Conservation (phyloP, 2,113 vertebrate species). For the Ictalurus furcatus region DNA sequence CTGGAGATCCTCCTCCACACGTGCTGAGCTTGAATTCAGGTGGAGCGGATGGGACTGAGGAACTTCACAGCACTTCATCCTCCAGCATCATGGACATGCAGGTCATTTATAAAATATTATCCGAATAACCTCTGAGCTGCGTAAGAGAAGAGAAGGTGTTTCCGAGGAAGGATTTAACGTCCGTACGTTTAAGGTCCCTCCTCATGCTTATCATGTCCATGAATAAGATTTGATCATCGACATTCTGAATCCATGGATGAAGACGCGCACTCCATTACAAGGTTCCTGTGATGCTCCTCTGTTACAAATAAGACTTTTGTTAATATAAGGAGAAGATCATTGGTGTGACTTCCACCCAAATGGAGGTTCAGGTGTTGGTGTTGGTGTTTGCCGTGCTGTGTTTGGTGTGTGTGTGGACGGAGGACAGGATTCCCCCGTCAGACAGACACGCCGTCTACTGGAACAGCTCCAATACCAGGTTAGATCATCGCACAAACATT, state of each 20-base stretch:
- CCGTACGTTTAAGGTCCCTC: neutral
- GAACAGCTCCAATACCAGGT: slow-evolving; percentile 81
- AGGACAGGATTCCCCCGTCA: slow-evolving; percentile 77
- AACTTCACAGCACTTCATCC: slow-evolving; percentile 3
- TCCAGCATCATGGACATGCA: neutral
- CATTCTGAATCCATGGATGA: neutral
- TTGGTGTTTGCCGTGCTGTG: slow-evolving; percentile 70
- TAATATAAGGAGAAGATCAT: neutral
- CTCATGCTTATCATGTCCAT: neutral
- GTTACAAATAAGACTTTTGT: neutral
- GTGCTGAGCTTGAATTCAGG: neutral
- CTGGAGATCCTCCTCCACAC: slow-evolving; percentile 1
- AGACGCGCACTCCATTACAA: neutral
- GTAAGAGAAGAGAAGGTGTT: neutral
- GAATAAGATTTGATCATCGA: neutral
- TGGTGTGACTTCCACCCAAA: slow-evolving; percentile 29
- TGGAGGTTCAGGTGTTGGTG: slow-evolving; percentile 67
- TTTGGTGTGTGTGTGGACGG: slow-evolving; percentile 72
- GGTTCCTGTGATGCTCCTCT: slow-evolving; percentile 11
- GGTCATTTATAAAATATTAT: neutral
- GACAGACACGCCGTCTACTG: slow-evolving; percentile 78
- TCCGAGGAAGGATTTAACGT: neutral
- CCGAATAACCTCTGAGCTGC: too few relatives aligned
- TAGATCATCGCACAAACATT: slow-evolving; percentile 39
- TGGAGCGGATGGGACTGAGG: neutral